Evolutionary conservation across 2,888 invertebrate genomes (phyloP), one percentile per base, ranked within the genome.

Genomic region (Drosophila kuntzei): DNA sequence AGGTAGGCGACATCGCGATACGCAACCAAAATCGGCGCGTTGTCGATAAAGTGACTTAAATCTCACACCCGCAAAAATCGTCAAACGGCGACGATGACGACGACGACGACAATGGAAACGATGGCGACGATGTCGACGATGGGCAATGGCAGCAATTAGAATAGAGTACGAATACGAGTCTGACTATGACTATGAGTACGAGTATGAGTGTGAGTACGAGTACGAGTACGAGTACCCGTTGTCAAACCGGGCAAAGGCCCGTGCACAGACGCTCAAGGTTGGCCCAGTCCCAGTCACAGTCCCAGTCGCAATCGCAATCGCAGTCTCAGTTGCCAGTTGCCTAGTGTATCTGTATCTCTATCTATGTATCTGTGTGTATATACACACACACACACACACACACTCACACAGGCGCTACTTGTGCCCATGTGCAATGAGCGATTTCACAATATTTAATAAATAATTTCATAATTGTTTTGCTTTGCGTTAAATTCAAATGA

Each of bases 401-500:
- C 43, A 20, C 11, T 22, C 34, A 25, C 22, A 22, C 14, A 36
- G n/a, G 8, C 2, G 20, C 18, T 14, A 50, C 50, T 74, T 67
- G 60, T 63, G 62, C 67, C 67, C 73, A 70, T 80, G 85, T 80
- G 76, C 84, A 81, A 50, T 71, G 80, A 85, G 68, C 74, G 89
- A 85, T 83, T 89, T 84, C 89, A 86, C 84, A 88, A 86, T 79
- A 87, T 81, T 87, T 90, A 90, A 87, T 90, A 87, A 90, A 89
- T 89, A 89, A 89, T 90, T 80, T 90, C 87, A 82, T 90, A 89
- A 89, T 90, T 89, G 87, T 79, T 90, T 89, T 75, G 82, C 78
- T 77, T 84, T 77, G 73, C 87, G 85, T 77, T 69, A 83, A 89
- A 71, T 83, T 84, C 70, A 82, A 87, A 78, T 75, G 75, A 83